phyloP scores from a whole-genome alignment of 2,888 invertebrate species.

The Plemyria rubiginata region DNA sequence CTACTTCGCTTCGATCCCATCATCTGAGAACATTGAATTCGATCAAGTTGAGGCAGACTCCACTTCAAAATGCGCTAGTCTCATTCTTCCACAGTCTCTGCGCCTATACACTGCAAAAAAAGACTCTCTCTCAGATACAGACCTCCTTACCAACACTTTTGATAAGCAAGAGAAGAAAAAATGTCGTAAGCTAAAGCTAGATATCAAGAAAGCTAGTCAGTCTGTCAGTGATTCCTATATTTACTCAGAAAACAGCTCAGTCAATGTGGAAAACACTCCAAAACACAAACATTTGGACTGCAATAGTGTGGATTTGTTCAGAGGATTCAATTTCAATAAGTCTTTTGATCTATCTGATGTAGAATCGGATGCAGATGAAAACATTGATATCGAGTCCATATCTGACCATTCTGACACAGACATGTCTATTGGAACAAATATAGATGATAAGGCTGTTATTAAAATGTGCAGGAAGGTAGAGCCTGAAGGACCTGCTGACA shows the following conservation, averaged over 20 bases:
- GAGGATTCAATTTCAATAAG: slow-evolving; percentile 66
- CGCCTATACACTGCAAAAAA: slow-evolving; percentile 63
- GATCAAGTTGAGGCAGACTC: slow-evolving; percentile 68
- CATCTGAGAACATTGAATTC: slow-evolving; percentile 49
- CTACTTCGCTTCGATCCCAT: slow-evolving; percentile 27
- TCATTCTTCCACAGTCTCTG: slow-evolving; percentile 58
- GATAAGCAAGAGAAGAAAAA: slow-evolving; percentile 54
- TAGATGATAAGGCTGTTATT: slow-evolving; percentile 49
- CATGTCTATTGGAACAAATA: slow-evolving; percentile 51
- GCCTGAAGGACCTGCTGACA: slow-evolving; percentile 43
- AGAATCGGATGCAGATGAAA: slow-evolving; percentile 62
- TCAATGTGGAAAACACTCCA: slow-evolving; percentile 71
- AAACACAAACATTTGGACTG: slow-evolving; percentile 68
- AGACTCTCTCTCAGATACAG: slow-evolving; percentile 71
- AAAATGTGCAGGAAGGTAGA: slow-evolving; percentile 74
- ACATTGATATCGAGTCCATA: slow-evolving; percentile 62
- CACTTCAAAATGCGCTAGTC: slow-evolving; percentile 60
- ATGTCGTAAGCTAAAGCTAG: slow-evolving; percentile 65
- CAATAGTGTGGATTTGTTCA: slow-evolving; percentile 65
- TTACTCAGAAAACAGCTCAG: slow-evolving; percentile 42
- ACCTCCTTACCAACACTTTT: slow-evolving; percentile 52
- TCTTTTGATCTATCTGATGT: slow-evolving; percentile 70
- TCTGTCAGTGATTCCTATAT: slow-evolving; percentile 57
- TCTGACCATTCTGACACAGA: slow-evolving; percentile 71
- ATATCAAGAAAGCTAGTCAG: slow-evolving; percentile 68